Evolutionary conservation across 2,888 invertebrate genomes (phyloP), one percentile per base, ranked within the genome.

Genomic region (Dasypolia templi): DNA sequence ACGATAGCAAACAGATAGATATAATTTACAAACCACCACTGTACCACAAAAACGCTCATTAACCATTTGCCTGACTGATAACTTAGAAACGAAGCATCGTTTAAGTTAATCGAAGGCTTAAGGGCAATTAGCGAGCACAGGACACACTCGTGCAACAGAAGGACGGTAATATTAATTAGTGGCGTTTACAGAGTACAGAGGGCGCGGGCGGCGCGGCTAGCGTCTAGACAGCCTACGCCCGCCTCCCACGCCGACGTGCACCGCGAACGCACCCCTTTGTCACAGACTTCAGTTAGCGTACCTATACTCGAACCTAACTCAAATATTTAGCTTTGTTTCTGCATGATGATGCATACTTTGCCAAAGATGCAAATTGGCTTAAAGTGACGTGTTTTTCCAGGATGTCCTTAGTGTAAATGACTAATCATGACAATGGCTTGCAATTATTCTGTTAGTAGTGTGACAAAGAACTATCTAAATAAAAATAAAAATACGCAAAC

Each of bases 161-260:
- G 86, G 88, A 87, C 88, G 88, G 88, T 89, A 87, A 87, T 90
- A 92, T 91, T 92, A 92, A 91, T 92, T 91, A 91, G 89, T 89
- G 89, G 88, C 88, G 89, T 89, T 89, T 88, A 86, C 70, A 29
- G 79, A 32, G 56, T 49, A 53, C 70, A 79, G 85, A 88, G 87
- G 88, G 88, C 84, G 88, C 88, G 86, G 82, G 84, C 75, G 81
- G 79, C 79, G 83, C 79, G 86, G 86, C 86, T 83, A 87, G 82
- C 87, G 93, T 93, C 93, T 93, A 93, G 93, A 93, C 93, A 87
- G 88, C 89, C 90, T 86, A 83, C 89, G 86, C 82, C 85, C 59
- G 79, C 82, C 67, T 80, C 74, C 82, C 73, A 66, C 75, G 77
- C 78, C 79, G 79, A 29, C 84, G 69, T 82, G 81, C 84, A 85